phyloP scores from a whole-genome alignment of 2,113 vertebrate genomes.

The Nicator chloris region DNA sequence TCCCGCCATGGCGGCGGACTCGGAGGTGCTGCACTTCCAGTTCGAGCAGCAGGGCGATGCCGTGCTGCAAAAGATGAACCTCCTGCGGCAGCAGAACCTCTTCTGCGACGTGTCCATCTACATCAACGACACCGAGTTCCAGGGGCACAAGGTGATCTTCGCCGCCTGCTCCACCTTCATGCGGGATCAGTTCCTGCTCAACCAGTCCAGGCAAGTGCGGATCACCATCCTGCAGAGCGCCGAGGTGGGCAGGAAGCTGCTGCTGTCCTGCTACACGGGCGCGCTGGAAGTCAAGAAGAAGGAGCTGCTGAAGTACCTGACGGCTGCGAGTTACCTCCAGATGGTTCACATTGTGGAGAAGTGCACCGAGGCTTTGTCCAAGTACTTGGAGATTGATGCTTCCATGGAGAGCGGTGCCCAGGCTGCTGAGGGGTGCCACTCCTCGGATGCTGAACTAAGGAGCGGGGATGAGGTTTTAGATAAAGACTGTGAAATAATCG shows the following conservation, averaged over 20 bases:
- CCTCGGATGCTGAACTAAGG: slow-evolving; percentile 61
- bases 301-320: slow-evolving; percentile 81
- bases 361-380: slow-evolving; percentile 79
- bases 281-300: slow-evolving; percentile 80
- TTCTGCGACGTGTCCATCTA: slow-evolving; percentile 83
- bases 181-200: slow-evolving; percentile 83
- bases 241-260: slow-evolving; percentile 79
- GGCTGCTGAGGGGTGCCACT: slow-evolving; percentile 65
- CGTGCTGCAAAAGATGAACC: slow-evolving; percentile 83
- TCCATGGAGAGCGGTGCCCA: slow-evolving; percentile 60
- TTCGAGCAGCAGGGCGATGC: slow-evolving; percentile 81
- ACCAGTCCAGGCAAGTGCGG: slow-evolving; percentile 75
- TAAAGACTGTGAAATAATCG: slow-evolving; percentile 80
- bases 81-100: slow-evolving; percentile 80
- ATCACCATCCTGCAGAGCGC: slow-evolving; percentile 82
- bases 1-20: slow-evolving; percentile 75
- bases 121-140: slow-evolving; percentile 82
- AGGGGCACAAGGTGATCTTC: slow-evolving; percentile 82
- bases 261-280: slow-evolving; percentile 81
- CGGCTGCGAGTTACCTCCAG: slow-evolving; percentile 81
- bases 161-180: slow-evolving; percentile 84
- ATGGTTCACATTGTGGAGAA: slow-evolving; percentile 86
- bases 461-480: slow-evolving; percentile 54
- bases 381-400: slow-evolving; percentile 75
- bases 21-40: slow-evolving; percentile 79